These are phyloP conservation scores for Galaxea fascicularis DNA, from an alignment of 92 coral and sea anemone species.

Conservation along the genomic window DNA sequence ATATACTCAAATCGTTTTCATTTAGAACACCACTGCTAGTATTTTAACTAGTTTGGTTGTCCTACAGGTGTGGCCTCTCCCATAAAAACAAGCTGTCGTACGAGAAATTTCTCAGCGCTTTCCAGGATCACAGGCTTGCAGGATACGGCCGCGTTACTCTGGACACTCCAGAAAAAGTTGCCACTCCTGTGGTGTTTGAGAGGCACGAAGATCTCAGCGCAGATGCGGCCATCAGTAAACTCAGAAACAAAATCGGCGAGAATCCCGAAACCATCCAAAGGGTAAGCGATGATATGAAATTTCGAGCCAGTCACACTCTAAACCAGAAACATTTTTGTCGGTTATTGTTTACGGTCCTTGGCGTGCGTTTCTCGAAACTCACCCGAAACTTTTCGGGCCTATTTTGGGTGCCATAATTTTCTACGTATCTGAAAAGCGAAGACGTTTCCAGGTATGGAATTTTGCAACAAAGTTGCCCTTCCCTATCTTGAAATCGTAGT, in stretches of 20 bases:
- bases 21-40: not conserved
- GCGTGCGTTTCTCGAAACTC: too few relatives aligned
- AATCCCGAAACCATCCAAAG: constrained; percentile 77
- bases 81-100: constrained; percentile 83
- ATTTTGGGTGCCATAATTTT: too few relatives aligned
- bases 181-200: constrained; percentile 80
- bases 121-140: constrained; percentile 79
- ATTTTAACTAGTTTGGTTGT: not conserved
- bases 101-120: constrained; percentile 87
- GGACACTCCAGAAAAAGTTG: constrained; percentile 74
- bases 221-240: constrained; percentile 83
- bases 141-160: constrained; percentile 91
- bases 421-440: too few relatives aligned
- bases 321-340: too few relatives aligned
- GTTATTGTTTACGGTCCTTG: too few relatives aligned
- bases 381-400: too few relatives aligned
- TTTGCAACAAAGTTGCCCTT: too few relatives aligned
- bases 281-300: constrained; percentile 40
- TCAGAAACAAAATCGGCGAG: constrained; percentile 72
- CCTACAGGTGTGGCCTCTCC: constrained; percentile 79
- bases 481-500: too few relatives aligned
- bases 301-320: too few relatives aligned
- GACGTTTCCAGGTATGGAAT: too few relatives aligned
- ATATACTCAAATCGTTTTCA: not conserved
- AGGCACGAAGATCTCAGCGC: constrained; percentile 73